Conservation (phyloP, 2,888 invertebrate species). For the Atherix ibis region DNA sequence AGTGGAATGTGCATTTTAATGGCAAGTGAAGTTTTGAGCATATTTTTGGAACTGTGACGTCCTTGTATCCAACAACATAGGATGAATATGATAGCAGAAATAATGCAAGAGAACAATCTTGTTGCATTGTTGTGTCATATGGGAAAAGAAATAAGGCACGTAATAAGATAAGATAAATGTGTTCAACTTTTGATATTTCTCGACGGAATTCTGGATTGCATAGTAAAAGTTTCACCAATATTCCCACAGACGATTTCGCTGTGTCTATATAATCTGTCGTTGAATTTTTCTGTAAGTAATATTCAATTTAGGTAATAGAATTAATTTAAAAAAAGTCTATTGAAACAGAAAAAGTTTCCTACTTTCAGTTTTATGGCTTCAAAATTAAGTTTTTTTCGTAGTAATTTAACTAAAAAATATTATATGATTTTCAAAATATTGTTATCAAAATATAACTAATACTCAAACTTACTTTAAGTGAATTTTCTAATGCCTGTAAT, state of each 20-base stretch:
- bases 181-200: constrained; percentile 17
- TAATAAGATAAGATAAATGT: constrained; percentile 19
- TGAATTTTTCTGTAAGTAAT: constrained; percentile 9
- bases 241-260: constrained; percentile 20
- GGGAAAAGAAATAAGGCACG: constrained; percentile 21
- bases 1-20: constrained; percentile 15
- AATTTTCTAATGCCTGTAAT: constrained; percentile 17
- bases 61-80: constrained; percentile 11
- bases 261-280: constrained; percentile 17
- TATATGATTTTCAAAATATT: neutral
- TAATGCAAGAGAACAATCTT: constrained; percentile 20
- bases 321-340: too few relatives aligned
- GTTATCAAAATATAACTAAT: neutral
- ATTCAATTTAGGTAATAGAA: too few relatives aligned
- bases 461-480: constrained; percentile 13
- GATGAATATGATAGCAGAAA: constrained; percentile 21
- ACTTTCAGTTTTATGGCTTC: too few relatives aligned
- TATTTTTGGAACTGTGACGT: constrained; percentile 16
- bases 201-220: constrained; percentile 18
- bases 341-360: too few relatives aligned
- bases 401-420: too few relatives aligned
- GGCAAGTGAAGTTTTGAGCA: constrained; percentile 17
- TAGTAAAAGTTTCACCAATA: constrained; percentile 21
- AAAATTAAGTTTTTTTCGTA: too few relatives aligned
- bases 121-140: constrained; percentile 18